Conservation (phyloP, 1,140 invertebrate genomes). For the Aphelenchoides besseyi region DNA sequence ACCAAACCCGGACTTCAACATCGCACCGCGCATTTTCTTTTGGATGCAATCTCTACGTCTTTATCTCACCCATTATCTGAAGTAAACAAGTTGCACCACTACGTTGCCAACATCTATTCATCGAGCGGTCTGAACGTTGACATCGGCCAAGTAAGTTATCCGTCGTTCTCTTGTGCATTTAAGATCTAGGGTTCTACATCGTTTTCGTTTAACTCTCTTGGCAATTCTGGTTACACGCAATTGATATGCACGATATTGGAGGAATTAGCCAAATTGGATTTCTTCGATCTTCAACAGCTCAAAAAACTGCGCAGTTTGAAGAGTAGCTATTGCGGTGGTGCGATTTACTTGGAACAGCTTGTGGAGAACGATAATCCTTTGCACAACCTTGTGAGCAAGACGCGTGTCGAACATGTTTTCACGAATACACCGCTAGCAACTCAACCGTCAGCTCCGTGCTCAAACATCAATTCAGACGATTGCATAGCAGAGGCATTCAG, state of each 20-base stretch:
- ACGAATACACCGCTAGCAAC: no score
- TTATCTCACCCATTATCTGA: no score
- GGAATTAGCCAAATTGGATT: not conserved
- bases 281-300: not conserved
- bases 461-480: not conserved
- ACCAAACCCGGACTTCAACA: not conserved
- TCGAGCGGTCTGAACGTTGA: not conserved
- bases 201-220: not conserved
- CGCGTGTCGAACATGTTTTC: not conserved
- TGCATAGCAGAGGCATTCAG: not conserved
- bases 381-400: not conserved
- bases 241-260: not conserved
- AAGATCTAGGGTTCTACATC: not conserved
- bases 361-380: not conserved
- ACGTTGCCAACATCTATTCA: not conserved
- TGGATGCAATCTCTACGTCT: not conserved
- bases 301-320: not conserved
- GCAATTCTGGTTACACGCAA: conserved; percentile 4
- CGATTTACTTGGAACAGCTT: not conserved
- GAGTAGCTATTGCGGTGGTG: not conserved
- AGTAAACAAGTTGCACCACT: not conserved
- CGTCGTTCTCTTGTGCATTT: not conserved
- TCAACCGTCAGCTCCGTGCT: not conserved
- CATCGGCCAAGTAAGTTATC: not conserved
- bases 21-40: not conserved